Evolutionary conservation across 2,888 invertebrate species (phyloP).

Genomic region (Leucozona laternaria): DNA sequence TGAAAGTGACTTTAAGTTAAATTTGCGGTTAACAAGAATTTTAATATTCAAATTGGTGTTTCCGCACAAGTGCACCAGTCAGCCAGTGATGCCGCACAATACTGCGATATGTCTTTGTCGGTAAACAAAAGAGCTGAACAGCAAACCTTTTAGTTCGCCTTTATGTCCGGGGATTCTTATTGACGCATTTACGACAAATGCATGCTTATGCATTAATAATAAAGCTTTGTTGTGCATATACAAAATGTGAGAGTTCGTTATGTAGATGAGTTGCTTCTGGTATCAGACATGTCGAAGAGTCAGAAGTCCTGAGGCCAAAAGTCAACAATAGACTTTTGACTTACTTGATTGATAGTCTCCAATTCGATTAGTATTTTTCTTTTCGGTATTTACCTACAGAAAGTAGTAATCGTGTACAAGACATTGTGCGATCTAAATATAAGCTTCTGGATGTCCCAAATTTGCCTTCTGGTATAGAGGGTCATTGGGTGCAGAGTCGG

Average conservation of each 20-base stretch:
- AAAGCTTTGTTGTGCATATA: background rate
- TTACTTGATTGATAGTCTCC: too few relatives aligned
- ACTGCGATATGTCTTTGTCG: background rate
- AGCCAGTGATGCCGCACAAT: background rate
- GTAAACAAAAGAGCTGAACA: slow-evolving; percentile 17
- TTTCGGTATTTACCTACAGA: too few relatives aligned
- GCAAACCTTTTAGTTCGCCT: background rate
- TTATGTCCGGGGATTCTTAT: background rate
- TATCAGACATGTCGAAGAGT: too few relatives aligned
- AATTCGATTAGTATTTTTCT: too few relatives aligned
- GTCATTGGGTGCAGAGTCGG: too few relatives aligned
- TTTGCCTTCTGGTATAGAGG: too few relatives aligned
- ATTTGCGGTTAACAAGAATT: background rate
- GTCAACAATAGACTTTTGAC: too few relatives aligned
- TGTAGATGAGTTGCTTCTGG: too few relatives aligned
- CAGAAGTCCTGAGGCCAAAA: too few relatives aligned
- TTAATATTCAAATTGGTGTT: background rate
- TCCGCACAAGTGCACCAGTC: background rate
- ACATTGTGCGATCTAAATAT: too few relatives aligned
- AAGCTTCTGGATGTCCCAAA: too few relatives aligned
- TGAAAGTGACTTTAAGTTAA: slow-evolving; percentile 10
- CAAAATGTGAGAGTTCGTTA: background rate
- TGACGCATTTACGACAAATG: background rate
- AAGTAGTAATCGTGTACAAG: too few relatives aligned
- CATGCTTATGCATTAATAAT: background rate